Evolutionary conservation across 2,888 invertebrate genomes (phyloP), one percentile per base, ranked within the genome.

Genomic region (Apeira syringaria): DNA sequence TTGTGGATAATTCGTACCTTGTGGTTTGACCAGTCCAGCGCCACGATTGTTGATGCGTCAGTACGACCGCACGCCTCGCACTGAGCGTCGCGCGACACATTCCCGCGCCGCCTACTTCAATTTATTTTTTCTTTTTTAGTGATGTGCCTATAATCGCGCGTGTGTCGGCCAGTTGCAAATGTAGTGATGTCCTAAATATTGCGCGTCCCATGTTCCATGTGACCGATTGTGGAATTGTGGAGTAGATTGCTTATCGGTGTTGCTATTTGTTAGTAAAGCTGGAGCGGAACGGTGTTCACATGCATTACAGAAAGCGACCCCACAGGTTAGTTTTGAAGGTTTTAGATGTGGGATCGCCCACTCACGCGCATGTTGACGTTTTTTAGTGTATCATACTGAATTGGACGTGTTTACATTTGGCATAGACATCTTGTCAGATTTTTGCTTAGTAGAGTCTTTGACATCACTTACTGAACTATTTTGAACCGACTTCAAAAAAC

Each of bases 281-380:
- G 89, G 89, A 89, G 87, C 86, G 81, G 58, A 80, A 87, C 76
- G 79, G 78, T 73, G 71, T 78, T 76, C 79, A 86, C 83, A 89
- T 89, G 89, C 87, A 89, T 88, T 88, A 89, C 86, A 84, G 88
- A 79, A 89, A 87, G 77, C 85, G 87, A 60, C 87, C 89, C 55
- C 80, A 89, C 80, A 88, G 88, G 35, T 35, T 20, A 43, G 20
- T 28, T 38, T 12, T 17, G 10, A 13, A n/a, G 18, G 18, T 27
- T 39, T 24, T 35, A 18, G 42, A 35, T 1, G n/a, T 13, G 12
- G 36, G 5, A 7, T 7, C 7, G 7, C 7, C 20, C 20, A 15
- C 15, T 15, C 15, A 20, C 7, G 20, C 7, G 20, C 7, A 20
- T 7, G 2, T 20, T 20, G 20, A 7, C 2, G 20, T 20, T 20